phyloP scores from a whole-genome alignment of 2,113 vertebrate species.

The Solenodon paradoxus region DNA sequence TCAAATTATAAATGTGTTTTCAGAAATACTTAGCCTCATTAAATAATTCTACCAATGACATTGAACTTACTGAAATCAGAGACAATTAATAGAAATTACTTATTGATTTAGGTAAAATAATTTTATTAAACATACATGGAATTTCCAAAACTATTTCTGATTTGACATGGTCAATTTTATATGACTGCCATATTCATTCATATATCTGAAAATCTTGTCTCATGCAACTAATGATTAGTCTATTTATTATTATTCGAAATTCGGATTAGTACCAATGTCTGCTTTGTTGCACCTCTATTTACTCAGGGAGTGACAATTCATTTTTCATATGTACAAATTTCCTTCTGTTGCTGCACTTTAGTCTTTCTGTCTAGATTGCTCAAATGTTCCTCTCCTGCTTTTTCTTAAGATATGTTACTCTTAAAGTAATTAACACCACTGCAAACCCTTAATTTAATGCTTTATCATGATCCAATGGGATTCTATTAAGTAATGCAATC shows the following conservation, averaged over 20 bases:
- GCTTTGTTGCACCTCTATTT: constrained; percentile 65
- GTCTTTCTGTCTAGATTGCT: constrained; percentile 24
- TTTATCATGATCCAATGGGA: constrained; percentile 9
- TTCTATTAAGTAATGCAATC: background rate
- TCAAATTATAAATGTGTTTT: background rate
- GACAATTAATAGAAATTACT: background rate
- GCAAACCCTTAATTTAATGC: background rate
- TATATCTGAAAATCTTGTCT: constrained; percentile 56
- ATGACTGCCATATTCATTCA: constrained; percentile 51
- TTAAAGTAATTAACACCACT: constrained; percentile 6
- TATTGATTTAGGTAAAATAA: background rate
- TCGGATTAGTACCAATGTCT: constrained; percentile 59
- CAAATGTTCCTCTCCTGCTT: constrained; percentile 62
- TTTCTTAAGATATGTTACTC: background rate
- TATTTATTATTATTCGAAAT: constrained; percentile 70
- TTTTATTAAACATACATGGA: background rate
- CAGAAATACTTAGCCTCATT: background rate
- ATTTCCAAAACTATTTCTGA: background rate
- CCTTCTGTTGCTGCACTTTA: constrained; percentile 57
- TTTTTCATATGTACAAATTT: constrained; percentile 50
- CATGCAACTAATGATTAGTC: constrained; percentile 25
- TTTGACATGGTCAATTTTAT: background rate
- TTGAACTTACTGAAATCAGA: background rate
- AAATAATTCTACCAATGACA: background rate
- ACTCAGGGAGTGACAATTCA: constrained; percentile 22